Base-by-base conservation (phyloP, 2,113 vertebrate species). In the Pterophyllum scalare region DNA sequence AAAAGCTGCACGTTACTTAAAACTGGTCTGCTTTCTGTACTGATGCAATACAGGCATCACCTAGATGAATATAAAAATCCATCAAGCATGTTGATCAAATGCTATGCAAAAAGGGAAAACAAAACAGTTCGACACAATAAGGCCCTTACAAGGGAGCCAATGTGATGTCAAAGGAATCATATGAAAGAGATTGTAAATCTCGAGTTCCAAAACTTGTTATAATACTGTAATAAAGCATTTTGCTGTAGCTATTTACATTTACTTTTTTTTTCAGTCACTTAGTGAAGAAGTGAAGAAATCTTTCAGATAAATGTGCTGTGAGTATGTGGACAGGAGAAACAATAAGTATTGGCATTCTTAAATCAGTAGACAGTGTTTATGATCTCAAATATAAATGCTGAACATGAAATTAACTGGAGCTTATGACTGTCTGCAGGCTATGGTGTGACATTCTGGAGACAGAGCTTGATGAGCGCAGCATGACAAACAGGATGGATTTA, bases 401-500 rank as follows among this genome's bases (percentile, higher is more conserved):
- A 79, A 54, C 75, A 72, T 75, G n/a, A 87, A 78, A 52, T 83
- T 40, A 78, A 64, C 79, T 59, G 35, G 82, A 75, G 77, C 67
- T 80, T 56, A 60, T 77, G 28, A 77, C 72, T 77, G 77, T 77
- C 80, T 79, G 28, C 62, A 87, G 65, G 83, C 82, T 67, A 22
- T 38, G 11, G 54, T 79, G 59, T 92, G 91, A 85, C 84, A 87
- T 91, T 86, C 89, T 80, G 13, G 52, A 91, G 61, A 85, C 59
- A 72, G 62, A 72, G 74, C 79, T 84, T 86, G 85, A 86, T 77
- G 81, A 90, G 87, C 35, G 67, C 82, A 70, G 87, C 90, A 89
- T 85, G 87, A 90, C 88, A 90, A 91, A 93, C 85, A 86, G 85
- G 87, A 93, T 92, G 82, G 80, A 86, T 90, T 90, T 87, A 90